A percentile compares a stretch with the other conserved stretches of the same genome.
phyloP scores from a whole-genome alignment of 2,113 vertebrate genomes.

The Machaerirhynchus nigripectus region DNA sequence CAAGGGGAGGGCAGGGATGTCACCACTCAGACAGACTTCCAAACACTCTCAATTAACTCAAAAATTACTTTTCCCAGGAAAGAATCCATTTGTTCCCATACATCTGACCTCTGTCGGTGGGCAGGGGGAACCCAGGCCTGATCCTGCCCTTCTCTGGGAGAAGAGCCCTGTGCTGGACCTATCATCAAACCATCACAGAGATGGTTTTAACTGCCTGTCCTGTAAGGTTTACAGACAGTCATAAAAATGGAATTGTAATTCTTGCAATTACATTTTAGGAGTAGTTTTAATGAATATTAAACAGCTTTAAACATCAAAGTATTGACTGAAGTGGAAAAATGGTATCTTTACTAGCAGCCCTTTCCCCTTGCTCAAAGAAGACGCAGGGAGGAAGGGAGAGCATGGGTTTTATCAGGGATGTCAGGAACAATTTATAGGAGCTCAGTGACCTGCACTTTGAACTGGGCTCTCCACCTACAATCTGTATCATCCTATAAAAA shows the following conservation, averaged over 20 bases:
- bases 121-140: neutral
- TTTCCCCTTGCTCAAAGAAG: constrained; percentile 34
- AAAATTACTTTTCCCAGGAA: neutral
- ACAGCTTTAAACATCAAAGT: constrained; percentile 77
- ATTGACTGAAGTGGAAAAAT: constrained; percentile 71
- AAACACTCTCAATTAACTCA: neutral
- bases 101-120: neutral
- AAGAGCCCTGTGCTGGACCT: neutral
- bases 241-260: constrained; percentile 64
- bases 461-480: constrained; percentile 47
- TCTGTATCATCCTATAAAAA: constrained; percentile 64
- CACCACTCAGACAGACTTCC: neutral
- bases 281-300: constrained; percentile 73
- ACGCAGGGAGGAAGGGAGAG: neutral
- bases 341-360: constrained; percentile 60
- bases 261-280: constrained; percentile 66
- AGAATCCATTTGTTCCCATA: neutral
- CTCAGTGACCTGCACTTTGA: constrained; percentile 70
- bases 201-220: constrained; percentile 39
- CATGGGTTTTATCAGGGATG: constrained; percentile 50
- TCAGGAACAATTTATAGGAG: constrained; percentile 67
- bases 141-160: neutral
- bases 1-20: neutral
- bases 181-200: neutral
- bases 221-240: constrained; percentile 53